Percentiles rank a stretch among this genome's conserved stretches.
Conservation (phyloP, 1,140 invertebrate genomes). For the Drosophila varians region DNA sequence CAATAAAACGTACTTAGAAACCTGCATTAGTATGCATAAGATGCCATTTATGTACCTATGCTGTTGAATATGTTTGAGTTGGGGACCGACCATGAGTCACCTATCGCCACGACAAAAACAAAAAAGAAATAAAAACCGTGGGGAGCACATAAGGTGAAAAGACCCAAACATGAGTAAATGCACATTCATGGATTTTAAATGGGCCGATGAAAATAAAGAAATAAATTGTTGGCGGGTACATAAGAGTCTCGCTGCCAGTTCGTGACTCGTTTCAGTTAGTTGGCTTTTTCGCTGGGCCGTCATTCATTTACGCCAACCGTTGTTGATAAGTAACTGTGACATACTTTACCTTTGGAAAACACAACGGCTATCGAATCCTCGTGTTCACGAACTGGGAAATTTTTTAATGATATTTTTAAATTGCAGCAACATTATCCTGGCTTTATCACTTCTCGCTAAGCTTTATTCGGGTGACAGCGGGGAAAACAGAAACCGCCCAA, state of each 20-base stretch:
- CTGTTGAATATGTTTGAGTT: constrained; percentile 10
- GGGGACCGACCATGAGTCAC: constrained; percentile 36
- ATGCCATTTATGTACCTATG: constrained; percentile 9
- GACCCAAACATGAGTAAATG: constrained; percentile 70
- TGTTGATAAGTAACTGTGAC: constrained; percentile 58
- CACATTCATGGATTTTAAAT: constrained; percentile 77
- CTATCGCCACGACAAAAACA: neutral
- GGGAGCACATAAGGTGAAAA: constrained; percentile 43
- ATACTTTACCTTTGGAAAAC: constrained; percentile 39
- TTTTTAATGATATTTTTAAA: constrained; percentile 18
- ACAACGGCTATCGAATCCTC: constrained; percentile 4
- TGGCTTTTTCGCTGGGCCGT: constrained; percentile 35
- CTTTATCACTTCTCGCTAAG: constrained; percentile 58
- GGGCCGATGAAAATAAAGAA: constrained; percentile 58
- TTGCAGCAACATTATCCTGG: constrained; percentile 1
- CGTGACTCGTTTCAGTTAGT: constrained; percentile 57
- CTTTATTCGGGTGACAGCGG: constrained; percentile 43
- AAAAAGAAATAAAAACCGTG: neutral
- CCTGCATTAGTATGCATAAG: constrained; percentile 28
- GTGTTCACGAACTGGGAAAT: neutral
- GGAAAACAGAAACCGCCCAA: constrained; percentile 30
- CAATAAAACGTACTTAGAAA: constrained; percentile 20
- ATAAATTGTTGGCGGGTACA: constrained; percentile 43
- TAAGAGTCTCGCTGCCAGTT: constrained; percentile 23
- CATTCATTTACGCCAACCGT: constrained; percentile 48